Evolutionary conservation across 35 echinoderm and acorn worm species (phyloP).

Genomic region (Amphiura filiformis): DNA sequence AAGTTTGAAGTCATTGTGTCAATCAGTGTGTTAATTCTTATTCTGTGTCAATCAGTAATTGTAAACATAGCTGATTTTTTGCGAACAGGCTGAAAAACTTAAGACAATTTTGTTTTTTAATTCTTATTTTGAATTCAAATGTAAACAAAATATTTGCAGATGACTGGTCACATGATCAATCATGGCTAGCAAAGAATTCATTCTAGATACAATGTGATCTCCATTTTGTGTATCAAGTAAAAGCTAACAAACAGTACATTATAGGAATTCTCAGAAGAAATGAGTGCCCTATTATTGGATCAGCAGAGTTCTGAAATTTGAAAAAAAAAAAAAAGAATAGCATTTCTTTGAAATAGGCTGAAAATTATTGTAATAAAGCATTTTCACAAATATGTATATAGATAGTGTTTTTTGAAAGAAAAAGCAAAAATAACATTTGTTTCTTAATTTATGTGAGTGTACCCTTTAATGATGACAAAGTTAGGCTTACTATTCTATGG

Average conservation of each 20-base stretch:
- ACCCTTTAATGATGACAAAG: not conserved
- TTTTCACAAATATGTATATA: not conserved
- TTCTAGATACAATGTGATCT: not conserved
- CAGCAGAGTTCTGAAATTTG: not conserved
- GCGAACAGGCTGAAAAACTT: no score
- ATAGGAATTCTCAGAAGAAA: not conserved
- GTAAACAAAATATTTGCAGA: no score
- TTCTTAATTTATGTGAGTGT: not conserved
- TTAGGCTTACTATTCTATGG: not conserved
- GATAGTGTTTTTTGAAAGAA: no score
- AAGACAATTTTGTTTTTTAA: no score
- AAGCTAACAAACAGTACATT: not conserved
- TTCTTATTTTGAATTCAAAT: no score
- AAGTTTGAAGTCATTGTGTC: not conserved
- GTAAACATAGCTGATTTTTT: not conserved
- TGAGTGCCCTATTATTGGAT: not conserved
- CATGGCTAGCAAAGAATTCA: no score
- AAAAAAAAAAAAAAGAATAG: no score
- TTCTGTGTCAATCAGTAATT: slow-evolving; percentile 3
- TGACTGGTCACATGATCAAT: no score
- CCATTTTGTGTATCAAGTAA: not conserved
- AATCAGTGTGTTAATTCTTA: not conserved
- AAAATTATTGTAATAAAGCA: no score
- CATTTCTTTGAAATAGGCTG: slow-evolving; percentile 7
- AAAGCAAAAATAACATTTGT: not conserved